These are phyloP conservation scores for Tetranychus truncatus DNA, from an alignment of 2,888 invertebrate genomes.

Conservation along the genomic window DNA sequence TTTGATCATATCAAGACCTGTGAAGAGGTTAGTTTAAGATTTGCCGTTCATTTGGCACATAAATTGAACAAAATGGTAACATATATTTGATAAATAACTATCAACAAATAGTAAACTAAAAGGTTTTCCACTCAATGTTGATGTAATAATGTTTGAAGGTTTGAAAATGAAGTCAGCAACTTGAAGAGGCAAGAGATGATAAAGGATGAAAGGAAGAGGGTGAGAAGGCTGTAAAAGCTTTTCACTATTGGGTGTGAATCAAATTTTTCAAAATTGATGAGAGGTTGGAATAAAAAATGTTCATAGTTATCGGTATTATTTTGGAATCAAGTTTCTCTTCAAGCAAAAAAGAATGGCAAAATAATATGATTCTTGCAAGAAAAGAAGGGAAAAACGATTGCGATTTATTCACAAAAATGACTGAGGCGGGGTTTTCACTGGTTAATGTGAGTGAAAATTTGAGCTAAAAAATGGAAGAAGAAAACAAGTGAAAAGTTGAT, in stretches of 20 bases:
- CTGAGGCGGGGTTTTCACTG: neutral
- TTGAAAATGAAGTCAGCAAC: no score
- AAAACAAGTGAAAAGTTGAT: no score
- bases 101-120: neutral
- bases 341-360: neutral
- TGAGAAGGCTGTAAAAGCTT: neutral
- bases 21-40: neutral
- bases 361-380: neutral
- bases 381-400: neutral
- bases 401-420: neutral
- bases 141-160: neutral
- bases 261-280: slow-evolving; percentile 1
- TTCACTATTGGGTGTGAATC: slow-evolving; percentile 1
- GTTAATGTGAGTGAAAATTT: neutral
- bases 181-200: neutral
- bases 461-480: no score
- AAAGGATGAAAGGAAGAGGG: neutral
- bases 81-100: neutral
- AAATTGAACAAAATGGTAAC: neutral
- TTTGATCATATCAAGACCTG: neutral
- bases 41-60: neutral
- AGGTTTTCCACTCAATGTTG: neutral
- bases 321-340: neutral
- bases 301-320: neutral
- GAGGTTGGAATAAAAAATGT: neutral